Percentiles rank a stretch among this genome's conserved stretches.
phyloP scores from a whole-genome alignment of 1,140 invertebrate genomes.

The Lamellibrachia luymesi region DNA sequence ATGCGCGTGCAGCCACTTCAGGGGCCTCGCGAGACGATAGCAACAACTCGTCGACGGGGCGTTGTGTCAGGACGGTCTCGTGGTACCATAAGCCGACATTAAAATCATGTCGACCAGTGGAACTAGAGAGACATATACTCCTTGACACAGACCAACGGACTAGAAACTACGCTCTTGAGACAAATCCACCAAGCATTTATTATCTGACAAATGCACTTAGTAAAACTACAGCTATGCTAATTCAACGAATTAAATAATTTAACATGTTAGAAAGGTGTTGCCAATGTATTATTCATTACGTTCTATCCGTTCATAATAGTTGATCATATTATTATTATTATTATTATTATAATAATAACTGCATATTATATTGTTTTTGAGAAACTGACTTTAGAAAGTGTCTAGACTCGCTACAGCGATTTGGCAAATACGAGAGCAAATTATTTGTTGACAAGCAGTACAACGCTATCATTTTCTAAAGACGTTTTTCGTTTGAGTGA shows the following conservation, averaged over 20 bases:
- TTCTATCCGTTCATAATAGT: too few relatives aligned
- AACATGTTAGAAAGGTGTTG: background rate
- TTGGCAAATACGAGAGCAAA: background rate
- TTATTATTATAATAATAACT: too few relatives aligned
- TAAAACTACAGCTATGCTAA: too few relatives aligned
- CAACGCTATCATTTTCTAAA: background rate
- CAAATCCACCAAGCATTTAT: too few relatives aligned
- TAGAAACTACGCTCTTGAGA: too few relatives aligned
- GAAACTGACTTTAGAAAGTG: background rate
- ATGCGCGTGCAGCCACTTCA: background rate
- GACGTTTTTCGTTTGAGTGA: background rate
- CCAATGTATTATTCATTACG: background rate
- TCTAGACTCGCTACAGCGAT: background rate
- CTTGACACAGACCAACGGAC: background rate
- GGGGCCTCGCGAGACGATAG: background rate
- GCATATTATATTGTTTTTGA: too few relatives aligned
- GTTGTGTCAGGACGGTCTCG: background rate
- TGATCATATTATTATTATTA: too few relatives aligned
- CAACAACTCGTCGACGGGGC: background rate
- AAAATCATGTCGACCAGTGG: background rate
- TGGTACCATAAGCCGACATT: background rate
- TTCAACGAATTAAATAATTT: background rate
- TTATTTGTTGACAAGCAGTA: background rate
- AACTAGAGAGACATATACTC: background rate
- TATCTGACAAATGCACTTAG: too few relatives aligned